A percentile compares a stretch with the other conserved stretches of the same genome.
Evolutionary conservation across 2,888 invertebrate genomes (phyloP).

Genomic region (Tetropium fuscum): DNA sequence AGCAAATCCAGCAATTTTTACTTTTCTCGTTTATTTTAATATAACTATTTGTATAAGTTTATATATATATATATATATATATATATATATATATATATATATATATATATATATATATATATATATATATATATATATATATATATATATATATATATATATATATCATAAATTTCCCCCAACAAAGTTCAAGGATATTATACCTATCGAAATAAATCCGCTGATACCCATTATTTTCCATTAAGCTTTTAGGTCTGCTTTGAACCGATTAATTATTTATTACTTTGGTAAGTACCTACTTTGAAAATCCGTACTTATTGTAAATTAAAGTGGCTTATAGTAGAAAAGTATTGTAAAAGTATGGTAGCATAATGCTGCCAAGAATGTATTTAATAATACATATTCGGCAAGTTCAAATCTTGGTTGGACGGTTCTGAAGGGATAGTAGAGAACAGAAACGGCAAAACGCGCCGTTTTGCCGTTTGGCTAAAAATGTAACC

Average conservation of each 20-base stretch:
- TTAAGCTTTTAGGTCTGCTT: not conserved
- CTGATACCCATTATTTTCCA: not conserved
- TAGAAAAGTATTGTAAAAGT: not conserved
- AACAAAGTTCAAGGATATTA: constrained; percentile 32
- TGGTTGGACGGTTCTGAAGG: too few relatives aligned
- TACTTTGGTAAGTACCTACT: not conserved
- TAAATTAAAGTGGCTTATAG: not conserved
- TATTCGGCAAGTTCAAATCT: too few relatives aligned
- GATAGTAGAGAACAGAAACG: too few relatives aligned
- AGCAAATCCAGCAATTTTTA: constrained; percentile 12
- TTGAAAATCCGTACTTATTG: not conserved
- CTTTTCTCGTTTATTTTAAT: constrained; percentile 25
- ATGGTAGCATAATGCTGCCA: not conserved
- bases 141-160: too few relatives aligned
- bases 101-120: too few relatives aligned
- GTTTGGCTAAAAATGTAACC: too few relatives aligned
- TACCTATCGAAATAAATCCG: constrained; percentile 18
- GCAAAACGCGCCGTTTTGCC: too few relatives aligned
- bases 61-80: too few relatives aligned
- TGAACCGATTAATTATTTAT: not conserved
- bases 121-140: too few relatives aligned
- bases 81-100: too few relatives aligned
- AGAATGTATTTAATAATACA: not conserved
- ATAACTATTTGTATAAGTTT: constrained; percentile 6
- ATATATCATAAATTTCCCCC: constrained; percentile 18